These are phyloP conservation scores for Saguinus oedipus DNA, from an alignment of 2,797 vertebrate species.

Conservation along the genomic window DNA sequence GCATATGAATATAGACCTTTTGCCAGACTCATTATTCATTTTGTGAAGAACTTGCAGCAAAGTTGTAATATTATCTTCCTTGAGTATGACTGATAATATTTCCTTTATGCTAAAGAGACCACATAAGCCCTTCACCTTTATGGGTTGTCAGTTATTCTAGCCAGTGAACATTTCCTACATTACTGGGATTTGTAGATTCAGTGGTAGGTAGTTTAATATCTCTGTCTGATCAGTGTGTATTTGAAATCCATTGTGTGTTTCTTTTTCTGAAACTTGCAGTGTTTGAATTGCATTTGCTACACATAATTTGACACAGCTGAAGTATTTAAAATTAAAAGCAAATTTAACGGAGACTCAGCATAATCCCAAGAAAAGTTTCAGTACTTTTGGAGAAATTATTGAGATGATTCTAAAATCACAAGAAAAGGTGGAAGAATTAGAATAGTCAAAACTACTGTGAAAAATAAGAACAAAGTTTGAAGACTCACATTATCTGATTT, in stretches of 20 bases:
- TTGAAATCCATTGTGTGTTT: not conserved
- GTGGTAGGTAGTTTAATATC: not conserved
- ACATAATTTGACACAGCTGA: not conserved
- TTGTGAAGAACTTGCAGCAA: slow-evolving; percentile 52
- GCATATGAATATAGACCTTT: not conserved
- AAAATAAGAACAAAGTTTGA: slow-evolving; percentile 18
- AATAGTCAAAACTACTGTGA: not conserved
- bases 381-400: not conserved
- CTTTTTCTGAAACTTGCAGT: not conserved
- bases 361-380: slow-evolving; percentile 11
- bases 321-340: slow-evolving; percentile 36
- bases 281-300: not conserved
- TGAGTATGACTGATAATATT: not conserved
- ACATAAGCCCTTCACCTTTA: not conserved
- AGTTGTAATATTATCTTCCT: slow-evolving; percentile 32
- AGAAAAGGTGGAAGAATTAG: not conserved
- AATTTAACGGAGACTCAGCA: not conserved
- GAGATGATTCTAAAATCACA: slow-evolving; percentile 8
- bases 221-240: not conserved
- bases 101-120: not conserved
- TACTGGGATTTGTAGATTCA: not conserved
- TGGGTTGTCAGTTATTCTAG: not conserved
- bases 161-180: not conserved
- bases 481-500: not conserved
- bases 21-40: not conserved